Conservation (phyloP, 37 sponge, comb jelly and placozoan genomes). For the Aphrocallistes beatrix region DNA sequence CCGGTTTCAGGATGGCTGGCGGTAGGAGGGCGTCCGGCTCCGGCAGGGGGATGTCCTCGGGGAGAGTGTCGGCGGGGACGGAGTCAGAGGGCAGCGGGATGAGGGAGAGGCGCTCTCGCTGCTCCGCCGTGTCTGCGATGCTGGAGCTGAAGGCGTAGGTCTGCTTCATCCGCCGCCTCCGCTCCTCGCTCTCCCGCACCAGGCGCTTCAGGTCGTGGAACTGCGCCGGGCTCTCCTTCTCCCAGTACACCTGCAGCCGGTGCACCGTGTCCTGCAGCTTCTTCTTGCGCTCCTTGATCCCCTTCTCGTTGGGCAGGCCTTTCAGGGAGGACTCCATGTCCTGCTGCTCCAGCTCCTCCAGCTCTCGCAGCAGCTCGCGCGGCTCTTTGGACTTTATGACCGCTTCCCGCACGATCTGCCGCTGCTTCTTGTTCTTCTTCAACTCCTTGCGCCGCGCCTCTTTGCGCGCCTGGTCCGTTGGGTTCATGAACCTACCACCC, state of each 20-base stretch:
- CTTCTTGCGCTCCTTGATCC: constrained; percentile 67
- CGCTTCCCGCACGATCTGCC: constrained; percentile 74
- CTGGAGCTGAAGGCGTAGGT: neutral
- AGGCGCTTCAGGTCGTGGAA: constrained; percentile 1
- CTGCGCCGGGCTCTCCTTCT: constrained; percentile 11
- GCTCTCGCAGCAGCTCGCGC: constrained; percentile 42
- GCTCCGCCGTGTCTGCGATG: neutral
- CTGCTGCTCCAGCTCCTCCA: constrained; percentile 70
- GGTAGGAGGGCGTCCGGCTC: neutral
- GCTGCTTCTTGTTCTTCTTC: constrained; percentile 95
- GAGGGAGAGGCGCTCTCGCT: constrained; percentile 2
- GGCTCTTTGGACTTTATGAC: constrained; percentile 72
- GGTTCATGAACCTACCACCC: constrained; percentile 97
- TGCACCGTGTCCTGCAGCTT: constrained; percentile 55
- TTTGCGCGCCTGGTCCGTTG: constrained; percentile 91
- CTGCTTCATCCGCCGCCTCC: neutral
- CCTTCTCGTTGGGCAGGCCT: constrained; percentile 68
- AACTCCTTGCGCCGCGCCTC: constrained; percentile 73
- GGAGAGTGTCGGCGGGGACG: neutral
- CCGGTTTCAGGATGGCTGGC: neutral
- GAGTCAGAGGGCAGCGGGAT: neutral
- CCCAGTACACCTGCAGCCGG: constrained; percentile 22
- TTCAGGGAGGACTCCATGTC: constrained; percentile 35
- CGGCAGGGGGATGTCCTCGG: neutral
- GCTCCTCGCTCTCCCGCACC: neutral